phyloP scores from a whole-genome alignment of 2,797 vertebrate genomes.

The Octomys mimax region DNA sequence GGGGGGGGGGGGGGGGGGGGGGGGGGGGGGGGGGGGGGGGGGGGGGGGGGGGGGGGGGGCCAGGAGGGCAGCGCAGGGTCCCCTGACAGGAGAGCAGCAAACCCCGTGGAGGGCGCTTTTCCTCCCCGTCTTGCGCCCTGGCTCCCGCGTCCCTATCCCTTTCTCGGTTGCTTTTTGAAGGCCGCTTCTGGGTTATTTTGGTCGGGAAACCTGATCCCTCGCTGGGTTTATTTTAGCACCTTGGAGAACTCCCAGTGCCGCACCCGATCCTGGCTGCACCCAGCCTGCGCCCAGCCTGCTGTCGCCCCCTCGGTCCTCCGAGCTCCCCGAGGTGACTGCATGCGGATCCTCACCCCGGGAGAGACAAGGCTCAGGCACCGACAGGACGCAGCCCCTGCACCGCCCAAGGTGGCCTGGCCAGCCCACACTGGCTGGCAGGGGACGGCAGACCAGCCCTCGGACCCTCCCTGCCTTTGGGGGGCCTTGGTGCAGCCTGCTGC shows the following conservation, averaged over 20 bases:
- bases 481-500: background rate
- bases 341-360: background rate
- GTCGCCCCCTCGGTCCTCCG: background rate
- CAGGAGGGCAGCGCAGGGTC: too few relatives aligned
- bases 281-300: conserved; percentile 15
- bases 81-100: background rate
- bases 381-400: background rate
- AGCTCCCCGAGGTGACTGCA: too few relatives aligned
- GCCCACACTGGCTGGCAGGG: too few relatives aligned
- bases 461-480: fast-evolving
- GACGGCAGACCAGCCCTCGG: background rate
- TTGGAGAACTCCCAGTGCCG: conserved; percentile 84
- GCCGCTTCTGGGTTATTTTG: conserved; percentile 84
- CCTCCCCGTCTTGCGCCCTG: background rate
- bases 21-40: background rate
- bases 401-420: background rate
- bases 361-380: fast-evolving
- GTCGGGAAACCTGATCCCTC: conserved; percentile 85
- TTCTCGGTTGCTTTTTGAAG: conserved; percentile 71
- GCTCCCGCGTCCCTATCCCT: background rate
- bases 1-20: background rate
- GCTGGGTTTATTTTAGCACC: conserved; percentile 81
- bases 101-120: background rate
- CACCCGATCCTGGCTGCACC: conserved; percentile 35
- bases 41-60: too few relatives aligned